phyloP scores from a whole-genome alignment of 2,888 invertebrate genomes.

The Teleogryllus oceanicus region DNA sequence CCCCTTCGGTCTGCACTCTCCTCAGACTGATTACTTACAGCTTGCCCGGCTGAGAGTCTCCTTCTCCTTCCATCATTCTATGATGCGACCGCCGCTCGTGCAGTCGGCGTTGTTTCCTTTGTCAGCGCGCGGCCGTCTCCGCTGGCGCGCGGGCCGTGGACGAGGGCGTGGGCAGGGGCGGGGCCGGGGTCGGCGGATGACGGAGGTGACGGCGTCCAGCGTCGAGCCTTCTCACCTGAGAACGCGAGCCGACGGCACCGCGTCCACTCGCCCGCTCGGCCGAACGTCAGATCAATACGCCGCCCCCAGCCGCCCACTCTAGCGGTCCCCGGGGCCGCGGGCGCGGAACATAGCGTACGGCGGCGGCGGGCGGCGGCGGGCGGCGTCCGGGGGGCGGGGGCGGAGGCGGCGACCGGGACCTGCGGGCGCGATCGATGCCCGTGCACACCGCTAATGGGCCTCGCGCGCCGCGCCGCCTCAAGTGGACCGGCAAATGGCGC shows the following conservation, averaged over 20 bases:
- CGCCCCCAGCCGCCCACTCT: not conserved
- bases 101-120: too few species aligned
- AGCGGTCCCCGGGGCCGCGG: not conserved
- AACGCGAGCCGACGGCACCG: not conserved
- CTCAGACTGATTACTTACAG: too few species aligned
- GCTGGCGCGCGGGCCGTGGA: too few species aligned
- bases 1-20: too few species aligned
- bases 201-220: too few species aligned
- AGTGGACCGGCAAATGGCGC: not conserved
- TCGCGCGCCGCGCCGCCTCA: not conserved
- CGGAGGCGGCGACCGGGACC: not conserved
- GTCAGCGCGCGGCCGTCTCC: too few species aligned
- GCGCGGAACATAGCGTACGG: not conserved
- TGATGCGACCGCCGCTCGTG: too few species aligned
- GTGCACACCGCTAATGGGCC: constrained; percentile 1
- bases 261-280: not conserved
- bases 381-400: not conserved
- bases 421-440: not conserved
- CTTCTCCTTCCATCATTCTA: too few species aligned
- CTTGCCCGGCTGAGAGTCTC: too few species aligned
- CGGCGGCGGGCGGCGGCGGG: not conserved
- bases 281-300: not conserved
- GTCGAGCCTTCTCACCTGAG: not conserved
- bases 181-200: too few species aligned
- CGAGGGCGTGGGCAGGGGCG: too few species aligned